phyloP scores from a whole-genome alignment of 2,113 vertebrate species.

The Rallus limicola region DNA sequence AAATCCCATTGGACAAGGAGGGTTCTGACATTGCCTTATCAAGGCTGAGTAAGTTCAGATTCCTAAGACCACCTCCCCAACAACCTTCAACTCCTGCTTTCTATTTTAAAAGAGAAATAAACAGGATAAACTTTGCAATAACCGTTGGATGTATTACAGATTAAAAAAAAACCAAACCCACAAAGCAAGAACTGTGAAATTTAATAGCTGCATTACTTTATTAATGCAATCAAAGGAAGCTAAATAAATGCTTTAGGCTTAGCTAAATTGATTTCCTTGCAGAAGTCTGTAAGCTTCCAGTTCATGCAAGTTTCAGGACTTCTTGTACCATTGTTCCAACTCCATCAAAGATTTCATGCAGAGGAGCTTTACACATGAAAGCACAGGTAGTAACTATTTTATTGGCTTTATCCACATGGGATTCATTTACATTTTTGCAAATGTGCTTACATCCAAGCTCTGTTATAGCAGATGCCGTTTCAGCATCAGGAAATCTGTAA shows the following conservation, averaged over 20 bases:
- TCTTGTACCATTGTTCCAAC: constrained; percentile 78
- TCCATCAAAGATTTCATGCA: constrained; percentile 80
- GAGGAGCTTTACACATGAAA: constrained; percentile 83
- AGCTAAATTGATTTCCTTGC: not conserved
- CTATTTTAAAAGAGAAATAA: not conserved
- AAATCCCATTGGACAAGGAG: not conserved
- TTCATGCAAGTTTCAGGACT: constrained; percentile 77
- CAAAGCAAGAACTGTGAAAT: not conserved
- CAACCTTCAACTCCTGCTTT: not conserved
- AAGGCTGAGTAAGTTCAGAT: not conserved
- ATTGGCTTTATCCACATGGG: constrained; percentile 78
- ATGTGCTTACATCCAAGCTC: constrained; percentile 80
- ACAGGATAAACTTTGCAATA: not conserved
- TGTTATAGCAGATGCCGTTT: constrained; percentile 73
- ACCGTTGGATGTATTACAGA: not conserved
- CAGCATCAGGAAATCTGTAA: constrained; percentile 80
- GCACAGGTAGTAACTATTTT: constrained; percentile 79
- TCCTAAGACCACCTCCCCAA: not conserved
- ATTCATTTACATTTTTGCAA: constrained; percentile 77
- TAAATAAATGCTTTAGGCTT: not conserved
- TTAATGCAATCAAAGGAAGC: not conserved
- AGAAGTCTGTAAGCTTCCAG: not conserved
- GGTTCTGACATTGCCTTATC: not conserved
- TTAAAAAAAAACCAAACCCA: not conserved
- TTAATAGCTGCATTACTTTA: constrained; percentile 25